phyloP scores from a whole-genome alignment of 2,113 vertebrate species.

The Menura novaehollandiae region DNA sequence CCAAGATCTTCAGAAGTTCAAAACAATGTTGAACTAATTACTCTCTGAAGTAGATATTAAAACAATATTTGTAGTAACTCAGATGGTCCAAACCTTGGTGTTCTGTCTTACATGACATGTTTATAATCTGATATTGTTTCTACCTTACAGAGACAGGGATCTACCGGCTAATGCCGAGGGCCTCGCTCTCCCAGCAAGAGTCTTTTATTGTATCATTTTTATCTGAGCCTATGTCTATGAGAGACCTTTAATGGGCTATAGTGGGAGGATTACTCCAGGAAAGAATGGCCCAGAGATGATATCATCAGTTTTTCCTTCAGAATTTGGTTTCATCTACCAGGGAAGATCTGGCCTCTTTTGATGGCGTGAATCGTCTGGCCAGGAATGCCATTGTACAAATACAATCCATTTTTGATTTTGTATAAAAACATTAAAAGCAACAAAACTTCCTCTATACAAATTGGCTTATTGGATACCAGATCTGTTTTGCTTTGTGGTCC shows the following conservation, averaged over 20 bases:
- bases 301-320: background rate
- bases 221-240: background rate
- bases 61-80: background rate
- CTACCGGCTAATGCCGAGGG: background rate
- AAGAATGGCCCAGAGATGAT: background rate
- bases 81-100: background rate
- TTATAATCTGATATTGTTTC: background rate
- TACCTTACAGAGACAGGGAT: background rate
- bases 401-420: background rate
- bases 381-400: background rate
- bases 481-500: background rate
- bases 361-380: background rate
- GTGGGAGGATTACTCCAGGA: background rate
- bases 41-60: background rate
- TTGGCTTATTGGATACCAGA: background rate
- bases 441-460: background rate
- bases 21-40: background rate
- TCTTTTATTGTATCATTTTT: background rate
- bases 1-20: background rate
- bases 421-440: background rate
- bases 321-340: background rate
- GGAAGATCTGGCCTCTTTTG: background rate
- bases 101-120: background rate
- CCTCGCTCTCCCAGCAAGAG: background rate
- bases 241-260: background rate